phyloP scores from a whole-genome alignment of 2,113 vertebrate genomes.

The Charina bottae region DNA sequence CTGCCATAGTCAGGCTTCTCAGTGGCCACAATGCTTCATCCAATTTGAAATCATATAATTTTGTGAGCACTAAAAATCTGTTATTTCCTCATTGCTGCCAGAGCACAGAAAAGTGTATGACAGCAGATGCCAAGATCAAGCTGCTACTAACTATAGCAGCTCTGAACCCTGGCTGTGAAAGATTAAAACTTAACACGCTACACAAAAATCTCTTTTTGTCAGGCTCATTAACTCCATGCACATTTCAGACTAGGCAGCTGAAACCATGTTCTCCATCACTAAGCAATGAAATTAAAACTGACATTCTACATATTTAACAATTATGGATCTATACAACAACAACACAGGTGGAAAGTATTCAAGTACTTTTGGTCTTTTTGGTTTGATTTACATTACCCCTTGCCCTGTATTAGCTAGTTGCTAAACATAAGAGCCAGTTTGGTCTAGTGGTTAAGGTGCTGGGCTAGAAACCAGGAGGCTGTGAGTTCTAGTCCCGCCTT shows the following conservation, averaged over 20 bases:
- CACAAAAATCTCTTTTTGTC: conserved; percentile 19
- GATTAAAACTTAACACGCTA: conserved; percentile 28
- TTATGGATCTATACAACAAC: not conserved
- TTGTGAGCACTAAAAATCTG: not conserved
- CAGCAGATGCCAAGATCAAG: no score
- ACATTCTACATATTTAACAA: not conserved
- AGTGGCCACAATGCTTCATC: no score
- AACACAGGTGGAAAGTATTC: not conserved
- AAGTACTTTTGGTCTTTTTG: not conserved
- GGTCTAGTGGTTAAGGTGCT: no score
- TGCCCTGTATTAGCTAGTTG: not conserved
- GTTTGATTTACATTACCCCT: not conserved
- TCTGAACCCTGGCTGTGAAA: conserved; percentile 9
- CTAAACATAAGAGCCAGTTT: no score
- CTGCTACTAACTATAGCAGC: conserved; percentile 3
- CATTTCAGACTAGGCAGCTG: not conserved
- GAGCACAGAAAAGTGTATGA: not conserved
- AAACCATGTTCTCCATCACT: conserved; percentile 27
- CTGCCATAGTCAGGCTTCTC: no score
- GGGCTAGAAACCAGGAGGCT: no score
- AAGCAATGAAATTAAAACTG: conserved; percentile 46
- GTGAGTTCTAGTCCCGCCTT: no score
- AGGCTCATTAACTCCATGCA: conserved; percentile 36
- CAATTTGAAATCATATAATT: no score
- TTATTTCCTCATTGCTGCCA: not conserved